Evolutionary conservation across 37 sponge, comb jelly and placozoan species (phyloP), one percentile per base, ranked within the genome.

Genomic region (Spongilla lacustris): DNA sequence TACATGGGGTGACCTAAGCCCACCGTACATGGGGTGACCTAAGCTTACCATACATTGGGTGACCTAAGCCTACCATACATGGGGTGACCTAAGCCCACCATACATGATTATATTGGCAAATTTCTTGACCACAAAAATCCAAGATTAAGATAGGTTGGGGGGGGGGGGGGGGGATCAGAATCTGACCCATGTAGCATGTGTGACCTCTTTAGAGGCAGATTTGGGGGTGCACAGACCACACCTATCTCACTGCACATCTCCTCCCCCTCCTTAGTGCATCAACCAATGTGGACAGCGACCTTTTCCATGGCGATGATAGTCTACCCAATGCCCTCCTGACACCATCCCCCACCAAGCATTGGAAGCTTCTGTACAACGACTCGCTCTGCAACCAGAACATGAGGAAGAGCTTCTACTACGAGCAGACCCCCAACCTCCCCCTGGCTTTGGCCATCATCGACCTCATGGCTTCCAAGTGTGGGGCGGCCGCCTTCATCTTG

Each of bases 361-460:
- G 91, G 86, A n/a, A 26, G 38, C 87, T 93, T n/a, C 67, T 89
- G 19, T 80, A 87, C 6, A 73, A 79, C 8, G 93, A 93, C 72
- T 76, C 74, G 33, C 36, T 73, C 31, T 79, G 22, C 67, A 94
- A 94, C 27, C 49, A 79, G 19, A 79, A 81, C 0, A 67, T 80
- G 1, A 73, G 94, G 50, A 76, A 10, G n/a, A 86, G 83, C 69
- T 91, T 95, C 34, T 91, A 86, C 69, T 95, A 89, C 69, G 93
- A 91, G 83, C 71, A 90, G 83, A 83, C 86, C 74, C 98, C 98
- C 0, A 93, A 87, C 74, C 79, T 81, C 14, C 83, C 89, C 26
- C 86, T 97, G 50, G 95, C 84, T 67, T 74, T 97, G 25, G 74
- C 83, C 23, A 83, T 97, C 8, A 50, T 91, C 33, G 92, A 93